Percentiles rank a stretch among this genome's conserved stretches.
Conservation (phyloP, 2,888 invertebrate genomes). For the Scotopteryx bipunctaria region DNA sequence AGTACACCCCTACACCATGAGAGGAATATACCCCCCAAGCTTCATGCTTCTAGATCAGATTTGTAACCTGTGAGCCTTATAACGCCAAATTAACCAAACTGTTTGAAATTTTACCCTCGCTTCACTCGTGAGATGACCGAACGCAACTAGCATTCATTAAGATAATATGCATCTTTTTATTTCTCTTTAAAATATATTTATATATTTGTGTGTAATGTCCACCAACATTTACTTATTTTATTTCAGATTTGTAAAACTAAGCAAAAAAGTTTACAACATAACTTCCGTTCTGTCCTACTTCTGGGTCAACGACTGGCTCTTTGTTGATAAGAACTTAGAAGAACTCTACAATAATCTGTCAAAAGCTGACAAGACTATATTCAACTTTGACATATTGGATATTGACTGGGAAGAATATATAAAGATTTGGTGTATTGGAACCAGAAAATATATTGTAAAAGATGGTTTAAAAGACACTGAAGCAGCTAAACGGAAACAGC, state of each 20-base stretch:
- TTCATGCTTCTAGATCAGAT: too few relatives aligned
- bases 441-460: constrained; percentile 36
- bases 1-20: too few relatives aligned
- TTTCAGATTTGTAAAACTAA: constrained; percentile 42
- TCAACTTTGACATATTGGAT: constrained; percentile 34
- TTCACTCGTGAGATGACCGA: too few relatives aligned
- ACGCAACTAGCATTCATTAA: not conserved
- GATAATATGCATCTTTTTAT: not conserved
- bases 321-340: constrained; percentile 37
- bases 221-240: constrained; percentile 2
- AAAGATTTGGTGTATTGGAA: constrained; percentile 32
- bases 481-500: constrained; percentile 31
- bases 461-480: constrained; percentile 32
- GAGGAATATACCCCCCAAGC: too few relatives aligned
- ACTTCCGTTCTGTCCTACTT: constrained; percentile 22
- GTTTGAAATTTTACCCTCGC: too few relatives aligned
- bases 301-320: constrained; percentile 31
- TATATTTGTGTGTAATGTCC: too few relatives aligned
- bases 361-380: constrained; percentile 39
- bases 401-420: constrained; percentile 34
- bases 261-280: constrained; percentile 36
- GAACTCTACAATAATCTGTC: constrained; percentile 17
- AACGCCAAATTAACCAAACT: too few relatives aligned
- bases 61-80: too few relatives aligned
- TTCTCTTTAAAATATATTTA: not conserved